phyloP scores from a whole-genome alignment of 2,888 invertebrate genomes.

The Emesis russula region DNA sequence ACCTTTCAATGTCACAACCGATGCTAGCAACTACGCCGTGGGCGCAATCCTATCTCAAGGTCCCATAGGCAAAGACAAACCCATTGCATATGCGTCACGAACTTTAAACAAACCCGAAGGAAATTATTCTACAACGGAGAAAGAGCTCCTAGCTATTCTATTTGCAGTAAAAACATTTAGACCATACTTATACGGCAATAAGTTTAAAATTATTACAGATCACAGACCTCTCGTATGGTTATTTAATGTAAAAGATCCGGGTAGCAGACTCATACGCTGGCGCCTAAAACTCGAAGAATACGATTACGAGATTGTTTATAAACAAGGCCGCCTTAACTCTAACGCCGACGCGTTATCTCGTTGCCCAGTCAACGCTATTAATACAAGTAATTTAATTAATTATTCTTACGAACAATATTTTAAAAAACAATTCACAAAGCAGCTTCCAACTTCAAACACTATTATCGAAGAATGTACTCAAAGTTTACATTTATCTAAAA shows the following conservation, averaged over 20 bases:
- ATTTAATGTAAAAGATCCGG: slow-evolving; percentile 46
- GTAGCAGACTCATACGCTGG: slow-evolving; percentile 13
- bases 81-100: slow-evolving; percentile 60
- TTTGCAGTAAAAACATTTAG: slow-evolving; percentile 51
- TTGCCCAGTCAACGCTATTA: slow-evolving; percentile 7
- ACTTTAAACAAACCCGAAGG: slow-evolving; percentile 58
- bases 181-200: background rate
- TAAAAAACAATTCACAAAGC: slow-evolving; percentile 35
- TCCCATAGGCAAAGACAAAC: slow-evolving; percentile 61
- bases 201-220: too few relatives aligned
- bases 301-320: slow-evolving; percentile 21
- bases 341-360: slow-evolving; percentile 51
- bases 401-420: slow-evolving; percentile 34
- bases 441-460: slow-evolving; percentile 27
- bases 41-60: slow-evolving; percentile 70
- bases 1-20: slow-evolving; percentile 82
- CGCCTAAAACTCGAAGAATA: slow-evolving; percentile 43
- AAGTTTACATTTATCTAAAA: slow-evolving; percentile 25
- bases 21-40: slow-evolving; percentile 73
- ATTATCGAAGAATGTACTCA: slow-evolving; percentile 39
- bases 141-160: slow-evolving; percentile 53
- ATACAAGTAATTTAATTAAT: slow-evolving; percentile 4
- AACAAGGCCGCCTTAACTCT: slow-evolving; percentile 43
- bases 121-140: slow-evolving; percentile 23
- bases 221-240: slow-evolving; percentile 29